A percentile compares a stretch with the other conserved stretches of the same genome.
Conservation (phyloP, 2,797 vertebrate species). For the Sebastes steindachneri region DNA sequence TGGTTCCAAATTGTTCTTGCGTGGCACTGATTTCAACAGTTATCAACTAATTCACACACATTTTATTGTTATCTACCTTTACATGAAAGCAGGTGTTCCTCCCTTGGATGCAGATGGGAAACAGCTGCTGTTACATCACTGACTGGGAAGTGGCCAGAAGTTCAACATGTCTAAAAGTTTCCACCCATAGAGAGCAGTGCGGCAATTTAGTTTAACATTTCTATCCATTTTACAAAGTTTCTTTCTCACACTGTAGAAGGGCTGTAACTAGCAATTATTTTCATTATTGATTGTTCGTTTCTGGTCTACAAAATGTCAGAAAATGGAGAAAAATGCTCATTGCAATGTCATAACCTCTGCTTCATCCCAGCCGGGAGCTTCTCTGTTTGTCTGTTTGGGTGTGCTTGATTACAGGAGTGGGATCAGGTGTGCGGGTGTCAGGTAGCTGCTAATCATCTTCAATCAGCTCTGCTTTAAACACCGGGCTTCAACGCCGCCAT, state of each 20-base stretch:
- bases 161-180: background rate
- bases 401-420: background rate
- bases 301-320: background rate
- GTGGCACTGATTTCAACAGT: background rate
- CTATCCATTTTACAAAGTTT: background rate
- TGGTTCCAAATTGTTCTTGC: background rate
- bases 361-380: background rate
- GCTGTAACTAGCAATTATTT: background rate
- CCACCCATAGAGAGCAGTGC: background rate
- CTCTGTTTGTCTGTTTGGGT: background rate
- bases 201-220: background rate
- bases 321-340: background rate
- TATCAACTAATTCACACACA: background rate
- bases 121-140: background rate
- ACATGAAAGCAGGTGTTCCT: slow-evolving; percentile 7
- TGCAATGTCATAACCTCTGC: background rate
- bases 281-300: background rate
- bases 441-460: background rate
- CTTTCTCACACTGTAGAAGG: background rate
- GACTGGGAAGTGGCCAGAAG: background rate
- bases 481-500: background rate
- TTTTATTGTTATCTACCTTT: background rate
- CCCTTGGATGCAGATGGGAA: slow-evolving; percentile 7
- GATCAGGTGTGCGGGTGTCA: background rate
- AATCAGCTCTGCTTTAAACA: background rate